Evolutionary conservation across 2,113 vertebrate species (phyloP).

Genomic region (Pseudorectes ferrugineus): DNA sequence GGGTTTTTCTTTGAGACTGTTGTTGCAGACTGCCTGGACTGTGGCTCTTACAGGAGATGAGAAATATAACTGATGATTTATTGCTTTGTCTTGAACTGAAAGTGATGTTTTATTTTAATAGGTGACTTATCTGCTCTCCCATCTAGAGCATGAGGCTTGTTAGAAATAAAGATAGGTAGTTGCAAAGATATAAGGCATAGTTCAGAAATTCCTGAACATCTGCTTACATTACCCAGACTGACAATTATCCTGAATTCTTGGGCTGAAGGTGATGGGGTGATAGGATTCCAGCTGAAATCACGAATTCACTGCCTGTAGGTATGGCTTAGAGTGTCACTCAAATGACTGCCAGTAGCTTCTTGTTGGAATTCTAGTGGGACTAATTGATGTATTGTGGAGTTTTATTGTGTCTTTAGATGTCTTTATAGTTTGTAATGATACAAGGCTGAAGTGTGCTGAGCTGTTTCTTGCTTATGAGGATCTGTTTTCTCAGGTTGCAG

Average conservation of each 20-base stretch:
- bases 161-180: neutral
- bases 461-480: neutral
- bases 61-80: neutral
- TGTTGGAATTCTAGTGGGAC: neutral
- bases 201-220: neutral
- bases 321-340: neutral
- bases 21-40: neutral
- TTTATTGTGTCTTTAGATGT: neutral
- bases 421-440: neutral
- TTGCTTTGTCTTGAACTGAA: neutral
- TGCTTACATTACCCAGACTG: neutral
- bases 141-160: neutral
- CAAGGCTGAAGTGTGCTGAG: neutral
- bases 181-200: neutral
- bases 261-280: neutral
- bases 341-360: neutral
- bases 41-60: neutral
- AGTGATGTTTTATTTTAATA: neutral
- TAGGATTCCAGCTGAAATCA: neutral
- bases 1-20: neutral
- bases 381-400: neutral
- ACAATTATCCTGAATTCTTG: neutral
- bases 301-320: neutral
- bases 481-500: conserved; percentile 81
- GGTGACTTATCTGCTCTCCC: neutral